These are phyloP conservation scores for Hirtodrosophila histrioides DNA, from an alignment of 2,888 invertebrate species.

Conservation along the genomic window DNA sequence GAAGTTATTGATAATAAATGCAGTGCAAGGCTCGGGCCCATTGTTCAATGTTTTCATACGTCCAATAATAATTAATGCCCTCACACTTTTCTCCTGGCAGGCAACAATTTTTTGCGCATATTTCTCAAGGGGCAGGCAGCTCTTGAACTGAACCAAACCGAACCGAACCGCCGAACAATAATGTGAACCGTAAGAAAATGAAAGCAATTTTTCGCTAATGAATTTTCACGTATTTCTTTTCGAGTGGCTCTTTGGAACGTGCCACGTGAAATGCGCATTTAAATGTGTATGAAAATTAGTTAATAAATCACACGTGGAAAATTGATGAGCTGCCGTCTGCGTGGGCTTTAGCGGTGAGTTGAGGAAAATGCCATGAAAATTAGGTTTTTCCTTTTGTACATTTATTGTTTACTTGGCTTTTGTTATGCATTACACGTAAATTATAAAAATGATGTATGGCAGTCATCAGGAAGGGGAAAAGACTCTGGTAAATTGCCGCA, in stretches of 20 bases:
- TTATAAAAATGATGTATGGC: conserved; percentile 64
- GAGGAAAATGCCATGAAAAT: conserved; percentile 39
- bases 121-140: conserved; percentile 43
- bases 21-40: not conserved
- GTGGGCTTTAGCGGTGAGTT: conserved; percentile 33
- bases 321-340: conserved; percentile 72
- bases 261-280: conserved; percentile 70
- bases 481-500: conserved; percentile 30
- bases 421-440: conserved; percentile 64
- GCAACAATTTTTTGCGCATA: conserved; percentile 59
- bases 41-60: conserved; percentile 7
- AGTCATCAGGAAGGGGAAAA: conserved; percentile 14
- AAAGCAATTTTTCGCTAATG: conserved; percentile 69
- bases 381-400: conserved; percentile 48
- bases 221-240: conserved; percentile 59
- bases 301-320: conserved; percentile 77
- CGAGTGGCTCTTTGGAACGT: conserved; percentile 48
- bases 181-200: conserved; percentile 70
- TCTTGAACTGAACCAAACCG: too few species aligned
- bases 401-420: conserved; percentile 59
- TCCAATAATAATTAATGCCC: conserved; percentile 67
- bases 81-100: conserved; percentile 37
- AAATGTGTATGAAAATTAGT: conserved; percentile 77
- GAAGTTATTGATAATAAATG: conserved; percentile 2
- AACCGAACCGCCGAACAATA: conserved; percentile 42